Evolutionary conservation across 2,113 vertebrate species (phyloP), one percentile per base, ranked within the genome.

Genomic region (Symphodus melops): DNA sequence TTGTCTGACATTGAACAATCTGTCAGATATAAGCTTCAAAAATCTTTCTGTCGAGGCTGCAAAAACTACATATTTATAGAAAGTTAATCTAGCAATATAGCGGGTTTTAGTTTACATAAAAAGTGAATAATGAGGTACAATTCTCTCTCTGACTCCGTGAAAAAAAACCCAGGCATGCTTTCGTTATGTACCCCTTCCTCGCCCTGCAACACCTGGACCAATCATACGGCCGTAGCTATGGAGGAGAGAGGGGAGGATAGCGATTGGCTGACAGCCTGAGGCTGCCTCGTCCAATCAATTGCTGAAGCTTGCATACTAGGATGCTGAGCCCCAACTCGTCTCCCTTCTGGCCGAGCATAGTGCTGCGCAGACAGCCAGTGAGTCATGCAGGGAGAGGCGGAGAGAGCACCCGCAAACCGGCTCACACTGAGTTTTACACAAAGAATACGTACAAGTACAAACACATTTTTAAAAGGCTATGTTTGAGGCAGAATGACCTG

Each of bases 161-260:
- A 82, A 17, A 17, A 4, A 60, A 19, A 19, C 28, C 28, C 28
- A 77, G 56, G 65, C 55, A 72, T 46, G 76, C 59, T 67, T 57
- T 81, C 2, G 0, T 65, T 49, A 61, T 81, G 51, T 78, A 77
- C 60, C 81, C 79, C 57, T 83, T 91, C 64, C 87, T 93, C 87
- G 10, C 92, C 88, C 89, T 86, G 83, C 92, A 93, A 92, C 91
- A 93, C 93, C 93, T 94, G 92, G 72, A 75, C 92, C 92, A 93
- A 92, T 93, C 90, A 81, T 21, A 79, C 41, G 28, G 58, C 69
- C 37, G 86, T 88, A 89, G 89, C 89, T 81, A 90, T 46, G 72
- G 82, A 85, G 84, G 76, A 86, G 79, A 49, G 76, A 77, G 82
- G 61, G 54, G 39, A 86, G 77, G 63, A 66, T 20, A 10, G 49